Percentiles rank a stretch among this genome's conserved stretches.
phyloP scores from a whole-genome alignment of 2,888 invertebrate species.

The Sesia bembeciformis region DNA sequence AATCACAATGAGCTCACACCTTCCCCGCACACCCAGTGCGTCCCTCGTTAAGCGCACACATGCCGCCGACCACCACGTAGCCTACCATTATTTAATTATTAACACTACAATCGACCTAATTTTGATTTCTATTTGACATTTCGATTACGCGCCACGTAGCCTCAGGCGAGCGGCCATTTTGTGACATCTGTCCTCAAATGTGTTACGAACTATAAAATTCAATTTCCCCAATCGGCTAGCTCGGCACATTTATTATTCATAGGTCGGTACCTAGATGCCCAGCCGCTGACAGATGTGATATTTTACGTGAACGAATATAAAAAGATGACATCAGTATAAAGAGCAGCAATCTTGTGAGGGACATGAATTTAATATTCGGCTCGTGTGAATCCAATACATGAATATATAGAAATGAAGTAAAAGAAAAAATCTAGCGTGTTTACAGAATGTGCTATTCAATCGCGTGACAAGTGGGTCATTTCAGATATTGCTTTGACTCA shows the following conservation, averaged over 20 bases:
- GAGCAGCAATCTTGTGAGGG: constrained; percentile 43
- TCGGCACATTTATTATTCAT: constrained; percentile 73
- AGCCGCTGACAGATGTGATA: constrained; percentile 71
- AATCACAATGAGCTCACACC: constrained; percentile 65
- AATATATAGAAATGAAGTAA: constrained; percentile 26
- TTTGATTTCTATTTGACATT: constrained; percentile 74
- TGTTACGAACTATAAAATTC: constrained; percentile 74
- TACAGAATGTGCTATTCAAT: constrained; percentile 29
- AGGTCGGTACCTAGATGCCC: constrained; percentile 63
- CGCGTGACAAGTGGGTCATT: constrained; percentile 33
- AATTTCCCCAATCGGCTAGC: constrained; percentile 73
- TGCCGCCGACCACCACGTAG: constrained; percentile 32
- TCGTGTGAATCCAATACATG: constrained; percentile 35
- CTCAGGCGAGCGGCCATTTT: constrained; percentile 62
- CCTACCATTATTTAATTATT: constrained; percentile 70
- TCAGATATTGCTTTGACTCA: constrained; percentile 12
- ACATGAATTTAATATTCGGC: constrained; percentile 53
- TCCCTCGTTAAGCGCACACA: constrained; percentile 37
- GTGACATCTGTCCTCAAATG: constrained; percentile 72
- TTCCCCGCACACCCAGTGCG: constrained; percentile 22
- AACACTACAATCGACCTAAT: constrained; percentile 73
- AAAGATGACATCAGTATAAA: constrained; percentile 53
- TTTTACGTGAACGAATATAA: constrained; percentile 71
- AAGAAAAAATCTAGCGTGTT: constrained; percentile 22
- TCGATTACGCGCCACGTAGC: constrained; percentile 59